phyloP scores from a whole-genome alignment of 2,888 invertebrate genomes.

The Drosophila leonis region DNA sequence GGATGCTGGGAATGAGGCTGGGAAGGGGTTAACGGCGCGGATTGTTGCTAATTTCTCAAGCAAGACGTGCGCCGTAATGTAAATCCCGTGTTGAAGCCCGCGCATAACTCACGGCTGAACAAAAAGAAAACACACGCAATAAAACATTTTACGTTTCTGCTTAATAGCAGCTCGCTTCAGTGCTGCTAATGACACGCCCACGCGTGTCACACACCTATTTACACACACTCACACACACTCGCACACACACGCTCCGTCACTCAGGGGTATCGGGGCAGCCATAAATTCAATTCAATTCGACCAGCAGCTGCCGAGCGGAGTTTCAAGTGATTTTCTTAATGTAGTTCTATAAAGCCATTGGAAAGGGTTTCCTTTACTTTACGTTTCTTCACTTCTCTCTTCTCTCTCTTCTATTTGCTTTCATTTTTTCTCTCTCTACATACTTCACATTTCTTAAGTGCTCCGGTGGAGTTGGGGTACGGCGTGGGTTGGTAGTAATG shows the following conservation, averaged over 20 bases:
- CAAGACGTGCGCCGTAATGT: slow-evolving; percentile 62
- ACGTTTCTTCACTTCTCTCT: not conserved
- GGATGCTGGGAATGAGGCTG: not conserved
- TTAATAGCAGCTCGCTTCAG: slow-evolving; percentile 23
- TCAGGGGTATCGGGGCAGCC: slow-evolving; percentile 15
- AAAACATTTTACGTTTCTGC: slow-evolving; percentile 61
- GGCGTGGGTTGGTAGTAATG: slow-evolving; percentile 26
- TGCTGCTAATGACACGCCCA: slow-evolving; percentile 53
- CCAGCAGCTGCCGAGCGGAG: slow-evolving; percentile 75
- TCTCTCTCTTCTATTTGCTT: not conserved
- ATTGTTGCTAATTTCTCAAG: slow-evolving; percentile 48
- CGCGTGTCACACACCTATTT: slow-evolving; percentile 1
- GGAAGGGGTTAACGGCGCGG: not conserved
- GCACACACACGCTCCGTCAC: not conserved
- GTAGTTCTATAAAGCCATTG: slow-evolving; percentile 54
- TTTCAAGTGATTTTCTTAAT: slow-evolving; percentile 66
- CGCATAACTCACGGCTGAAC: slow-evolving; percentile 64
- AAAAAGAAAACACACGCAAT: slow-evolving; percentile 48
- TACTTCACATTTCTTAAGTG: slow-evolving; percentile 55
- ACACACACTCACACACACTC: slow-evolving; percentile 1
- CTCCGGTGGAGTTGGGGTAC: not conserved
- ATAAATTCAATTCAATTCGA: slow-evolving; percentile 77
- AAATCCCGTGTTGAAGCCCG: slow-evolving; percentile 60
- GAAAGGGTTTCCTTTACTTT: slow-evolving; percentile 42
- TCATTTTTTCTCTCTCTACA: not conserved